Evolutionary conservation across 2,113 vertebrate genomes (phyloP), one percentile per base, ranked within the genome.

Genomic region (Camelus bactrianus): DNA sequence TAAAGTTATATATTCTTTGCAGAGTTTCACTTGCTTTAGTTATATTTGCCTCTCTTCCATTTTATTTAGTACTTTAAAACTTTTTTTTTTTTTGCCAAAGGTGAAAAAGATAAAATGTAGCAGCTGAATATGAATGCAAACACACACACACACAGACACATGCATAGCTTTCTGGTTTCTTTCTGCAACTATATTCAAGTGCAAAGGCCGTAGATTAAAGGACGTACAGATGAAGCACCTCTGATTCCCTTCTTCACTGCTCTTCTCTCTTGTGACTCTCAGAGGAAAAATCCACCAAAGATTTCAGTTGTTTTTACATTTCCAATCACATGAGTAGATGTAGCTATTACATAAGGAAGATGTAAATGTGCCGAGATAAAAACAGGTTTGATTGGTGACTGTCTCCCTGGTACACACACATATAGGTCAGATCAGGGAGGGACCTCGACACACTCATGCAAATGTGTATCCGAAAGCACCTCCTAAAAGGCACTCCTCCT

Each of bases 61-160:
- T 48, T 65, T 38, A 80, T 72, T 84, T 35, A 38, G 6, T 65
- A 30, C 22, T 65, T 92, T 65, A 56, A 80, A 46, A 50, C 17
- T 11, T 28, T 82, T 28, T 82, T 19, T 48, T 65, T 42, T 77
- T 64, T 90, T 8, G 26, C 60, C 26, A 24, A 85, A 91, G 38
- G 14, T 62, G 32, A 52, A 50, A 60, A 58, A 75, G 50, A 67
- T 48, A 65, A 26, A 80, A 56, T n/a, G 8, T 38, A 81, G 56
- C 54, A 4, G 30, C 17, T 26, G 30, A 81, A 38, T 32, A 9
- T 30, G 16, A 42, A 62, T 20, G n/a, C 12, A 77, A 28, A 67
- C 28, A 58, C n/a, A 8, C 0, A 9, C 3, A 38, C 4, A 54
- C 20, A 62, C 9, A 20, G 8, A 8, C 9, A 10, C 17, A 26